Base-by-base conservation (phyloP, 2,888 invertebrate genomes). In the Neria commutata region DNA sequence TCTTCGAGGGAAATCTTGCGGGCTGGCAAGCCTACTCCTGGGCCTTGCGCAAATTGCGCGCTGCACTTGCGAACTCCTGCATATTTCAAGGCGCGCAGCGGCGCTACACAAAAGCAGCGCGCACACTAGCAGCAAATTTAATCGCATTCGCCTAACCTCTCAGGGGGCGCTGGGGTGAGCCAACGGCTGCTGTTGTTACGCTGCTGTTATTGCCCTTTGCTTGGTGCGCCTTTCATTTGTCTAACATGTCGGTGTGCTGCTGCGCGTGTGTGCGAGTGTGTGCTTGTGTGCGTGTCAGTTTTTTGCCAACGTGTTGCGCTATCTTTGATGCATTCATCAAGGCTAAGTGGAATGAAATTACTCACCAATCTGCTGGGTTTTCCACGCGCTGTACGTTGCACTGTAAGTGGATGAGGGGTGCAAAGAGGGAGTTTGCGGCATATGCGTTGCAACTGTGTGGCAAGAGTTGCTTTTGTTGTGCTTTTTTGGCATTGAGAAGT, bases 381-480 rank as follows among this genome's bases (percentile, higher is more conserved):
- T n/a, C n/a, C n/a, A n/a, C n/a, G n/a, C n/a, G n/a, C n/a, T n/a
- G n/a, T n/a, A n/a, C n/a, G n/a, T n/a, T n/a, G n/a, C n/a, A n/a
- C n/a, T n/a, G n/a, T n/a, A n/a, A n/a, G n/a, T n/a, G n/a, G n/a
- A n/a, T n/a, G n/a, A n/a, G n/a, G n/a, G n/a, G n/a, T n/a, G n/a
- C n/a, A n/a, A n/a, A n/a, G n/a, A n/a, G n/a, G n/a, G n/a, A n/a
- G n/a, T n/a, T n/a, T n/a, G n/a, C n/a, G n/a, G n/a, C n/a, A n/a
- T n/a, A n/a, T n/a, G n/a, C n/a, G n/a, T n/a, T n/a, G n/a, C 8
- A 14, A 34, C 50, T 60, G 54, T 33, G 33, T 46, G 58, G 6
- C 17, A 49, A n/a, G 34, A 34, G n/a, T n/a, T n/a, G n/a, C n/a
- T n/a, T n/a, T n/a, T n/a, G n/a, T n/a, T n/a, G n/a, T n/a, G n/a